phyloP scores from a whole-genome alignment of 92 coral and sea anemone species.

The Zoanthus solanderi region DNA sequence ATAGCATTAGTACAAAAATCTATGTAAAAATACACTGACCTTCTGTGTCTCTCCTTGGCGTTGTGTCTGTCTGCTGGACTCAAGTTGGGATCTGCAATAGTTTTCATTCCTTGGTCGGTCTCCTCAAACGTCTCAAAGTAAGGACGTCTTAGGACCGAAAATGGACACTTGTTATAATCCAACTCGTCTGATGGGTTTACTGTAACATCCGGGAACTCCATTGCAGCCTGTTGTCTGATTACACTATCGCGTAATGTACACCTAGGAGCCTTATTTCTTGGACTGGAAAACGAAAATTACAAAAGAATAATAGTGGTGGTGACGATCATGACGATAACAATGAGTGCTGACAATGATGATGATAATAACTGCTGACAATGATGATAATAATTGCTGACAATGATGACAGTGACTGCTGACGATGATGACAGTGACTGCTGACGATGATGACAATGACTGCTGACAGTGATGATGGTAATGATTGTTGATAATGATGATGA shows the following conservation, averaged over 20 bases:
- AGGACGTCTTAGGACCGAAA: conserved; percentile 55
- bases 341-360: neutral
- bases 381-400: neutral
- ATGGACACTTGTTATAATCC: conserved; percentile 26
- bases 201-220: conserved; percentile 33
- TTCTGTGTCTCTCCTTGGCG: conserved; percentile 91
- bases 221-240: conserved; percentile 41
- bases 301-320: neutral
- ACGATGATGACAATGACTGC: too few species aligned
- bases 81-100: conserved; percentile 73
- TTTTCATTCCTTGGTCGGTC: conserved; percentile 70
- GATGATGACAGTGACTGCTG: neutral
- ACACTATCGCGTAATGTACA: conserved; percentile 41
- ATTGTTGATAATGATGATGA: too few species aligned
- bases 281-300: neutral
- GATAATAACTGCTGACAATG: neutral
- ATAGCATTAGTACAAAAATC: neutral
- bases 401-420: neutral
- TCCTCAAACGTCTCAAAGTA: conserved; percentile 77
- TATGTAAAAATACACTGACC: conserved; percentile 44
- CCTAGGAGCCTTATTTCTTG: conserved; percentile 23
- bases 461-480: too few species aligned
- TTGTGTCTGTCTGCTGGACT: conserved; percentile 85
- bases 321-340: neutral
- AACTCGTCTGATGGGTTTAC: conserved; percentile 31